A percentile compares a stretch with the other conserved stretches of the same genome.
Conservation (phyloP, 2,113 vertebrate species). For the Amphiprion percula region DNA sequence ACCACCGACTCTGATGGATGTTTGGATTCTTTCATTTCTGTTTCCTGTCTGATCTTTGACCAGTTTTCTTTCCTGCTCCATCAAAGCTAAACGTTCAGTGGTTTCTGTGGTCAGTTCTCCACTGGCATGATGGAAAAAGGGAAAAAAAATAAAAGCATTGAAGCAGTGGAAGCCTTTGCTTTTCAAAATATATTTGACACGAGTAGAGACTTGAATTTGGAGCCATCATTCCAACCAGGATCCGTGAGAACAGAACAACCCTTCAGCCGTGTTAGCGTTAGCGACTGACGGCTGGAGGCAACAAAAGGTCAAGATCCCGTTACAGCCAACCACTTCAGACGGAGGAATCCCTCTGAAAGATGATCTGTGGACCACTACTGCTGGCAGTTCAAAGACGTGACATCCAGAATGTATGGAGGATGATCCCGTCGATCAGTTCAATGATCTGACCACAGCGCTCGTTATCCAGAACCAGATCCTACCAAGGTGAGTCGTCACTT, state of each 20-base stretch:
- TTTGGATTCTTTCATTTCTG: no score
- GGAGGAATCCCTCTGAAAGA: conserved; percentile 61
- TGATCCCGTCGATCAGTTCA: conserved; percentile 26
- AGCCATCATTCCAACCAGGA: conserved; percentile 2
- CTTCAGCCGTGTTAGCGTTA: conserved; percentile 7
- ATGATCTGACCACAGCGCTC: neutral
- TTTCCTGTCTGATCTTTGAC: neutral
- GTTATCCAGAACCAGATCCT: neutral
- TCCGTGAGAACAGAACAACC: neutral
- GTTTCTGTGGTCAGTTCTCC: neutral
- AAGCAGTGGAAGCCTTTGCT: neutral
- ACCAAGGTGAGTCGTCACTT: neutral
- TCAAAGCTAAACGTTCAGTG: neutral
- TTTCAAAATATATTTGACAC: neutral
- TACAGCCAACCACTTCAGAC: conserved; percentile 58
- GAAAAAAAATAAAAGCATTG: neutral
- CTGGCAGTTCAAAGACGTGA: conserved; percentile 41
- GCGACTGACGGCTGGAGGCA: conserved; percentile 34
- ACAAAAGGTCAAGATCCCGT: conserved; percentile 68
- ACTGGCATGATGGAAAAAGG: neutral
- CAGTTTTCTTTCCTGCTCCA: no score
- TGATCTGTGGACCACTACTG: conserved; percentile 33
- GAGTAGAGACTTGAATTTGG: neutral
- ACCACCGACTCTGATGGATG: no score
- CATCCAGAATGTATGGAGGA: conserved; percentile 26